Base-by-base conservation (phyloP, 2,888 invertebrate species). In the Rhogogaster chlorosoma region DNA sequence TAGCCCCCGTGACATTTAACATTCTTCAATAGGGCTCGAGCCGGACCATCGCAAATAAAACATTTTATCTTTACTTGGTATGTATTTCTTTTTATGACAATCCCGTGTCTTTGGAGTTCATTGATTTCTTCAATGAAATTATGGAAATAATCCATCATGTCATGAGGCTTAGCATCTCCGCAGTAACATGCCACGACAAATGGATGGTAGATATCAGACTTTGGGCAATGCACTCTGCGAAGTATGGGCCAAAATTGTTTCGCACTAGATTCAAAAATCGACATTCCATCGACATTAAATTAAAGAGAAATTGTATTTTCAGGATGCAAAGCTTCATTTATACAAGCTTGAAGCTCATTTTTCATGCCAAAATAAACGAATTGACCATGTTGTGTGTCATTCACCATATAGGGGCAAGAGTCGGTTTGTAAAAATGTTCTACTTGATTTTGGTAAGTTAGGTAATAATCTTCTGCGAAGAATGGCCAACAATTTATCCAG, bases 191-290 rank as follows among this genome's bases (percentile, higher is more conserved):
- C 87, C 6, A 88, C 85, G 36, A 84, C 32, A 82, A 88, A 88
- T 22, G 87, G 88, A 67, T 84, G 85, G 84, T 88, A 89, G 7
- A 86, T 12, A 80, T 86, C 86, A 45, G 15, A 83, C 12, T 86
- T n/a, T 78, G 42, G 83, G 61, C 77, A 83, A 32, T 80, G 80
- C 29, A 88, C 38, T 64, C 86, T 87, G 18, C 86, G 85, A 18
- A 87, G 84, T 67, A 88, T 87, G 10, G 87, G 87, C 87, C 87
- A 89, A n/a, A 87, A 85, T 77, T 86, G 61, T 22, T 42, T 84
- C 10, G 64, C 26, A 38, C 87, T 85, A 9, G 87, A 87, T 57
- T 86, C 77, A 36, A 84, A 86, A 36, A 86, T 22, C 0, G 86
- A 86, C 26, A 88, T 26, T 12, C 87, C 88, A 85, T 88, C 87